phyloP scores from a whole-genome alignment of 2,797 vertebrate genomes.

The Clamator glandarius region DNA sequence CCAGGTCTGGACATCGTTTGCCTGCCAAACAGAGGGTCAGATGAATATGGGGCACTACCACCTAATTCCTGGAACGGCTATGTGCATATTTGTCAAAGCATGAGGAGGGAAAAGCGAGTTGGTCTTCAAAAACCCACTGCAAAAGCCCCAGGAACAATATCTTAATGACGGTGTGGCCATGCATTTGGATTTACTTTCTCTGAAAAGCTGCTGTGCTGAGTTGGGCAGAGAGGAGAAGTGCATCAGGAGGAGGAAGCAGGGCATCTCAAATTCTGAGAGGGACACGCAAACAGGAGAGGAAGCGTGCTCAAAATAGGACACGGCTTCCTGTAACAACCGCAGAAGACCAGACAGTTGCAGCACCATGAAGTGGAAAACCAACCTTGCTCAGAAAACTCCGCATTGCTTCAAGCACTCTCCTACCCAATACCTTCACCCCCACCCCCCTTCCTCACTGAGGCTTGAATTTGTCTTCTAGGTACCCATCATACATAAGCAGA shows the following conservation, averaged over 20 bases:
- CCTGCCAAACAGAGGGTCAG: background rate
- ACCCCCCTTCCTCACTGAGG: background rate
- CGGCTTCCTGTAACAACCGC: background rate
- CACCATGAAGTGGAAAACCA: slow-evolving; percentile 25
- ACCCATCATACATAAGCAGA: background rate
- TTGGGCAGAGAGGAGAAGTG: background rate
- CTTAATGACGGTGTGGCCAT: background rate
- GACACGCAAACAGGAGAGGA: background rate
- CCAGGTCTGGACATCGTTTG: background rate
- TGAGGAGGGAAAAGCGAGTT: background rate
- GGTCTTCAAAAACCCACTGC: background rate
- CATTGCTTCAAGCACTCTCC: background rate
- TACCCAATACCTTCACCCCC: background rate
- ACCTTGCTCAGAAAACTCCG: slow-evolving; percentile 39
- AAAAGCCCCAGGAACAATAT: background rate
- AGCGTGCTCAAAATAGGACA: slow-evolving; percentile 29
- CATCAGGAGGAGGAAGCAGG: background rate
- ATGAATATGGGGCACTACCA: background rate
- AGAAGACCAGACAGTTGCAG: slow-evolving; percentile 29
- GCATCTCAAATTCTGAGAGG: background rate
- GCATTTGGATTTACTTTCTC: background rate
- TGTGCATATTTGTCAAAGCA: background rate
- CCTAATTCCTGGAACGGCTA: background rate
- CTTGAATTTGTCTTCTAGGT: background rate
- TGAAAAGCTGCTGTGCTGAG: background rate